phyloP scores from a whole-genome alignment of 37 sponge, comb jelly and placozoan genomes.

The Diacarnus erythraeanus region DNA sequence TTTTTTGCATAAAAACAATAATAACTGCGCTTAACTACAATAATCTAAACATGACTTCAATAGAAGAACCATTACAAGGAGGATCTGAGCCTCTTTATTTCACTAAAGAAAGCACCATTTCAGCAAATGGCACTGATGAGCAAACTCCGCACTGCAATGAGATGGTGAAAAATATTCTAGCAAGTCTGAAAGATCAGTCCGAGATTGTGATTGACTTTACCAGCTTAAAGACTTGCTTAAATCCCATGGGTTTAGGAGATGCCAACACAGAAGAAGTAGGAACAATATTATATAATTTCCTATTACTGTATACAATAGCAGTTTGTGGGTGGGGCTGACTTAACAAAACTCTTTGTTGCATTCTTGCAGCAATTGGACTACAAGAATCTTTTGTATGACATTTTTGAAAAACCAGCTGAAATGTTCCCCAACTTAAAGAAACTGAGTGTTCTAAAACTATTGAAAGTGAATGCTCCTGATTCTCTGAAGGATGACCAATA shows the following conservation, averaged over 20 bases:
- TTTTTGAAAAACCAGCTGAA: conserved; percentile 5
- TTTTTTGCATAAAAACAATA: neutral
- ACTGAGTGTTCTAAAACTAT: neutral
- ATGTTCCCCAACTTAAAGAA: neutral
- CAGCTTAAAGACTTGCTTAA: conserved; percentile 45
- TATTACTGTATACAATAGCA: too few relatives aligned
- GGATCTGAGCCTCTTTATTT: neutral
- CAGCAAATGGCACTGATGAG: neutral
- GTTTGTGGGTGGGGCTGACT: too few relatives aligned
- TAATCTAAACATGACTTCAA: conserved; percentile 3
- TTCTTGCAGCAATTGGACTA: conserved; percentile 41
- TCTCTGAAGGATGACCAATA: neutral
- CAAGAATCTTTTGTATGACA: conserved; percentile 13
- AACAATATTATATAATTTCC: too few relatives aligned
- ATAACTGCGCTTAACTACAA: neutral
- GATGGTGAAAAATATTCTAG: neutral
- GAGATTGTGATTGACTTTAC: conserved; percentile 54
- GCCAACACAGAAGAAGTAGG: conserved; percentile 4
- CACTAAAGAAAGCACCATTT: neutral
- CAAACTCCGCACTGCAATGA: neutral
- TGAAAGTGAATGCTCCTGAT: neutral
- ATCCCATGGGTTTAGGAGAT: neutral
- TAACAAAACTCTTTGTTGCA: too few relatives aligned
- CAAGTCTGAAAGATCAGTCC: neutral
- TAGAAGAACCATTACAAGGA: neutral